phyloP scores from a whole-genome alignment of 1,140 invertebrate genomes.

The Drosophila athabasca region DNA sequence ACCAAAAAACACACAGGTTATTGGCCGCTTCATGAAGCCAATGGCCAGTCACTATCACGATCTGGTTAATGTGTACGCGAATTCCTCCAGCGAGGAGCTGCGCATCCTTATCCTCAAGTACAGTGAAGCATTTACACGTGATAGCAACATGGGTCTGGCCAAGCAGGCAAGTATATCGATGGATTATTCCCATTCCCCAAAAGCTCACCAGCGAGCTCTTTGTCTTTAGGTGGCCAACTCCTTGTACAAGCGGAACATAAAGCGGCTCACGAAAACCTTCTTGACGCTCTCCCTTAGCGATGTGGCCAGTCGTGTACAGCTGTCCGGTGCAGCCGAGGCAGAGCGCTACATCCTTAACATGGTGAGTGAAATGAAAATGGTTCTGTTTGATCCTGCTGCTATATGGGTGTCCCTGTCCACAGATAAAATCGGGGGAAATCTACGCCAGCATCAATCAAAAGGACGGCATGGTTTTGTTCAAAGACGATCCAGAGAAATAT shows the following conservation, averaged over 20 bases:
- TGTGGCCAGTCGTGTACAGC: constrained; percentile 95
- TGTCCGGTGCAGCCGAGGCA: constrained; percentile 92
- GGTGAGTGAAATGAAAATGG: constrained; percentile 85
- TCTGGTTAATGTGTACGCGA: constrained; percentile 91
- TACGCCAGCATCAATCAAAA: constrained; percentile 98
- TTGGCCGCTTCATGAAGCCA: constrained; percentile 95
- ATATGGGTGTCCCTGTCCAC: constrained; percentile 1
- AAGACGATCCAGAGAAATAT: constrained; percentile 98
- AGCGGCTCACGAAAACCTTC: constrained; percentile 98
- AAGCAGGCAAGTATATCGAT: constrained; percentile 86
- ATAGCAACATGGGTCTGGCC: constrained; percentile 92
- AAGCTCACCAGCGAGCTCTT: neutral
- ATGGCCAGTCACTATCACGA: constrained; percentile 96
- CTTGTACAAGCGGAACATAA: constrained; percentile 98
- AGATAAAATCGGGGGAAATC: constrained; percentile 99
- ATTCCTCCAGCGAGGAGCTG: constrained; percentile 90
- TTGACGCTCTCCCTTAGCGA: constrained; percentile 96
- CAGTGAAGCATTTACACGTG: constrained; percentile 91
- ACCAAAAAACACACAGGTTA: constrained; percentile 96
- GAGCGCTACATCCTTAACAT: constrained; percentile 98
- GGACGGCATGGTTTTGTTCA: constrained; percentile 98
- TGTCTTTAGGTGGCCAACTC: constrained; percentile 90
- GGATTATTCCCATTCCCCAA: neutral
- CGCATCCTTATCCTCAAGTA: constrained; percentile 90
- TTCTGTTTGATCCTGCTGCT: neutral